Evolutionary conservation across 2,888 invertebrate species (phyloP).

Genomic region (Ectobius pallidus): DNA sequence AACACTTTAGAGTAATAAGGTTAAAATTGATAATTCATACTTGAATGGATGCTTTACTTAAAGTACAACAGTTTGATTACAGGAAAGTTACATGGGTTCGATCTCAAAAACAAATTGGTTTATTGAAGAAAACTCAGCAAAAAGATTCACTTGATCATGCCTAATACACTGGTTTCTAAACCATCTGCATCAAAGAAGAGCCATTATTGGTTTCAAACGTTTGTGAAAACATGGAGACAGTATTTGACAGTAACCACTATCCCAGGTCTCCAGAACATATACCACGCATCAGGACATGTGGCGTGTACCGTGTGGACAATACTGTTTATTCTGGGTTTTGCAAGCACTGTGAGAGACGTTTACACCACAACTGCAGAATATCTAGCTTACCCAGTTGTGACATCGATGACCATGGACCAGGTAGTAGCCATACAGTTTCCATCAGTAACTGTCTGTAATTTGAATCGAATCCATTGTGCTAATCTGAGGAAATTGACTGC

Average conservation of each 20-base stretch:
- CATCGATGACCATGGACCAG: constrained; percentile 41
- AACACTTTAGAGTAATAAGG: too few species aligned
- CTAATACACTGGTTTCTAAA: not conserved
- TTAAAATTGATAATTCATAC: too few species aligned
- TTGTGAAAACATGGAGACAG: constrained; percentile 5
- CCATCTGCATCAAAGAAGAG: not conserved
- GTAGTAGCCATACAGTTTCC: constrained; percentile 39
- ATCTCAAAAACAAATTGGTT: too few species aligned
- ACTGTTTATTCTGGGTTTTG: constrained; percentile 38
- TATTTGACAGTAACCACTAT: constrained; percentile 25
- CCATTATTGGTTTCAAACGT: not conserved
- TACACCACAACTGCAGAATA: constrained; percentile 39
- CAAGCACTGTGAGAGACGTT: constrained; percentile 41
- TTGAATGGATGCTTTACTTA: too few species aligned
- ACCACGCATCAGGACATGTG: constrained; percentile 35
- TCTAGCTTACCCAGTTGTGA: constrained; percentile 42
- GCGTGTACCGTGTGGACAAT: constrained; percentile 35
- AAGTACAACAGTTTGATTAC: too few species aligned
- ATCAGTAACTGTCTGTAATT: constrained; percentile 42
- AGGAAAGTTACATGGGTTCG: too few species aligned
- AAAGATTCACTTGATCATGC: not conserved
- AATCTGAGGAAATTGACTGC: constrained; percentile 37
- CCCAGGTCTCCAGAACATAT: constrained; percentile 42
- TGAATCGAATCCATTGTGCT: constrained; percentile 42
- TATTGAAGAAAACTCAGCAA: too few species aligned